phyloP scores from a whole-genome alignment of 1,140 invertebrate genomes.

The Diuraphis noxia region DNA sequence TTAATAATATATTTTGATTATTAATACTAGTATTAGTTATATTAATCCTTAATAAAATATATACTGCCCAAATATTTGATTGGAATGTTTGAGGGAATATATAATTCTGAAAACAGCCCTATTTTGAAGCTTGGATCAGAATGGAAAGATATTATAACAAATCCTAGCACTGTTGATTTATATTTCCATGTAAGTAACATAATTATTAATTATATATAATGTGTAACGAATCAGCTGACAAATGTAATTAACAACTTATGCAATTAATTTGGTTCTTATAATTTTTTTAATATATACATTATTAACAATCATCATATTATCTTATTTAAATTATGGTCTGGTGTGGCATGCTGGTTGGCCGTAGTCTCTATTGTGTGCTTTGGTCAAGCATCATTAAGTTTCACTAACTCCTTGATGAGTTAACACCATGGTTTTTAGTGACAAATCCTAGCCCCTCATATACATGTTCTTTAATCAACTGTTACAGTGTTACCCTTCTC shows the following conservation, averaged over 20 bases:
- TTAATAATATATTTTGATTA: not conserved
- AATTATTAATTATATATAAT: slow-evolving; percentile 49
- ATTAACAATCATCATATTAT: not conserved
- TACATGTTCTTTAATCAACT: no score
- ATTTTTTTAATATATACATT: not conserved
- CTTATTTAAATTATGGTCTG: not conserved
- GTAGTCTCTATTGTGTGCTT: no score
- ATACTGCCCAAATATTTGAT: slow-evolving; percentile 71
- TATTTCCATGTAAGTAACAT: slow-evolving; percentile 70
- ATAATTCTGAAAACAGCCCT: slow-evolving; percentile 70
- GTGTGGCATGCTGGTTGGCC: no score
- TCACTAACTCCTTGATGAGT: no score
- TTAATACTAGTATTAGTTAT: not conserved
- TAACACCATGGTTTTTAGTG: no score
- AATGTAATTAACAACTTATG: not conserved
- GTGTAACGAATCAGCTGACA: not conserved
- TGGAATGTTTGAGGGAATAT: slow-evolving; percentile 72
- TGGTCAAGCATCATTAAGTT: no score
- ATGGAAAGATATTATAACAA: slow-evolving; percentile 78
- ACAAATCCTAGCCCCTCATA: no score
- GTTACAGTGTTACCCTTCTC: no score
- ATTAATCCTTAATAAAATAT: slow-evolving; percentile 62
- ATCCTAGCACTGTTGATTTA: slow-evolving; percentile 72
- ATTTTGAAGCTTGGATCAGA: slow-evolving; percentile 66
- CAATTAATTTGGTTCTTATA: not conserved